A percentile compares a stretch with the other conserved stretches of the same genome.
Conservation (phyloP, 2,797 vertebrate genomes). For the Clamator glandarius region DNA sequence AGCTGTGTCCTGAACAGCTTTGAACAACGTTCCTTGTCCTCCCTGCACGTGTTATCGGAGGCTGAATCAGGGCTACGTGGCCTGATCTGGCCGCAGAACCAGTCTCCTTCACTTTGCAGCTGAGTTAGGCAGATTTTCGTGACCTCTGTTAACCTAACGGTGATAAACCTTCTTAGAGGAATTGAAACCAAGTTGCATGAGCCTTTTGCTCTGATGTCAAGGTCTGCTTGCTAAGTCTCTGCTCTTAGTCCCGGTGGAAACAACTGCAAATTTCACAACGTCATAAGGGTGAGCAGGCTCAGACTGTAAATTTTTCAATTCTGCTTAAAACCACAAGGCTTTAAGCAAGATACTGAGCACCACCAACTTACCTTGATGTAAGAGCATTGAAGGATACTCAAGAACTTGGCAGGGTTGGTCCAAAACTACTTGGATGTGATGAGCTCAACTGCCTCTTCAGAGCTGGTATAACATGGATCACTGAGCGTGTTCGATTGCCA, state of each 20-base stretch:
- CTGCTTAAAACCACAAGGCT: background rate
- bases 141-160: background rate
- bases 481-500: background rate
- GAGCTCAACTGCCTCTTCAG: background rate
- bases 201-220: background rate
- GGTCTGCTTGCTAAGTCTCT: background rate
- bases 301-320: background rate
- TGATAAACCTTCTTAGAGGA: background rate
- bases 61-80: background rate
- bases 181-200: background rate
- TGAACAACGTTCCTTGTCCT: fast-evolving
- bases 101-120: background rate
- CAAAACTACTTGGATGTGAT: background rate
- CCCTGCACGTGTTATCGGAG: background rate
- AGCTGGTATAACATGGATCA: background rate
- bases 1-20: background rate
- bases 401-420: background rate
- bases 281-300: background rate
- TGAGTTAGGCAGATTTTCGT: background rate
- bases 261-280: background rate
- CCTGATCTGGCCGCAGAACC: background rate
- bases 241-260: background rate
- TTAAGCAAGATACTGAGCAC: background rate
- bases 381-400: background rate
- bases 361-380: background rate